A percentile compares a stretch with the other conserved stretches of the same genome.
Conservation (phyloP, 2,797 vertebrate species). For the Notoglanidium macrostoma region DNA sequence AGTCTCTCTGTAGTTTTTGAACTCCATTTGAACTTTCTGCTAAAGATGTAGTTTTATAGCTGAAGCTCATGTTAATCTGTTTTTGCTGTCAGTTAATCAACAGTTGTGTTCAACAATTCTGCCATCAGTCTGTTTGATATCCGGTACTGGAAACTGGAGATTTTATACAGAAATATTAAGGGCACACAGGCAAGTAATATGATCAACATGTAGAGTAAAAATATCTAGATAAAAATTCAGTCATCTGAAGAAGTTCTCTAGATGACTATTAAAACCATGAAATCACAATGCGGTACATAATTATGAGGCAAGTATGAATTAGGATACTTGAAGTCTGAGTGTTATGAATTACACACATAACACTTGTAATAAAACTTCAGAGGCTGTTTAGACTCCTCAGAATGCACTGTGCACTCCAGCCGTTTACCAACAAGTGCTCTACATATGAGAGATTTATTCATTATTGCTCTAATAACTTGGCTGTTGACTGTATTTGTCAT, state of each 20-base stretch:
- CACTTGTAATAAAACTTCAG: neutral
- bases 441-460: conserved; percentile 4
- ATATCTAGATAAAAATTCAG: neutral
- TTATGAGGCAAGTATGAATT: neutral
- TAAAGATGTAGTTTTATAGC: conserved; percentile 27
- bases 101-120: neutral
- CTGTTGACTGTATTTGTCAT: conserved; percentile 23
- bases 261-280: neutral
- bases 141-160: neutral
- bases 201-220: neutral
- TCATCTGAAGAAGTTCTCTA: neutral
- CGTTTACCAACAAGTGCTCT: conserved; percentile 23
- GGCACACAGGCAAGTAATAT: neutral
- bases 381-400: neutral
- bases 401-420: neutral
- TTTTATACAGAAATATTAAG: conserved; percentile 11
- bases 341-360: neutral
- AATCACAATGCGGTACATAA: neutral
- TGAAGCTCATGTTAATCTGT: neutral
- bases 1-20: conserved; percentile 18
- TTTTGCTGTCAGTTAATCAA: conserved; percentile 10
- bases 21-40: conserved; percentile 11
- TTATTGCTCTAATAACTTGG: conserved; percentile 15
- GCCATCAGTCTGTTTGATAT: neutral
- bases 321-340: neutral